Evolutionary conservation across 1,140 invertebrate genomes (phyloP).

Genomic region (Euura saliciscinereae): DNA sequence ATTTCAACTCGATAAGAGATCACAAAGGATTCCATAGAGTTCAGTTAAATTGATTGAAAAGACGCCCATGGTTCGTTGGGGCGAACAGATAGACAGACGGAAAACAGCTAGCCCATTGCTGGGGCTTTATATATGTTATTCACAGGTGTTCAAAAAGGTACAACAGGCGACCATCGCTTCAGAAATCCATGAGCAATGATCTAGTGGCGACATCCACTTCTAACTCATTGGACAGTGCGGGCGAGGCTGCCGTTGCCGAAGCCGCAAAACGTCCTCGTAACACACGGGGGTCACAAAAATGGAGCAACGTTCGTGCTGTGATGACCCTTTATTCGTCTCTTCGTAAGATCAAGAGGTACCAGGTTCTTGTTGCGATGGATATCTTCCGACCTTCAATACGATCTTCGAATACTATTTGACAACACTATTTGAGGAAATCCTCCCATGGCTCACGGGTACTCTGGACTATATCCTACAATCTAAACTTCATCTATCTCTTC

Average conservation of each 20-base stretch:
- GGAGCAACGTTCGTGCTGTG: conserved; percentile 82
- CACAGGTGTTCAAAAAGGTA: conserved; percentile 48
- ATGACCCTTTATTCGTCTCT: conserved; percentile 87
- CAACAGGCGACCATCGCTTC: conserved; percentile 32
- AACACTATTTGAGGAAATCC: conserved; percentile 8
- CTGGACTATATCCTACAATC: conserved; percentile 11
- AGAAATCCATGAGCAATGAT: conserved; percentile 37
- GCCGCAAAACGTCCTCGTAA: conserved; percentile 43
- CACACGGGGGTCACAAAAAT: conserved; percentile 76
- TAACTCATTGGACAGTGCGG: conserved; percentile 50
- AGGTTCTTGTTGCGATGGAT: conserved; percentile 31
- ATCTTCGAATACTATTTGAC: conserved; percentile 3
- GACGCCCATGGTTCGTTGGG: conserved; percentile 18
- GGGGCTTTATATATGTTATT: conserved; percentile 35
- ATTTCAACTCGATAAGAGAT: too few relatives aligned
- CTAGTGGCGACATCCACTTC: conserved; percentile 41
- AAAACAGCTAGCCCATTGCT: conserved; percentile 29
- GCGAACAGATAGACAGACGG: conserved; percentile 24
- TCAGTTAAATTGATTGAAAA: too few relatives aligned
- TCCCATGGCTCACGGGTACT: conserved; percentile 9
- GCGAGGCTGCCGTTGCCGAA: conserved; percentile 38
- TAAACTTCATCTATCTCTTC: conserved; percentile 10
- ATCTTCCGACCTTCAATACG: conserved; percentile 25
- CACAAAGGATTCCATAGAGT: too few relatives aligned
- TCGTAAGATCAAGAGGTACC: conserved; percentile 86